Evolutionary conservation across 2,113 vertebrate genomes (phyloP).

Genomic region (Ailuropoda melanoleuca): DNA sequence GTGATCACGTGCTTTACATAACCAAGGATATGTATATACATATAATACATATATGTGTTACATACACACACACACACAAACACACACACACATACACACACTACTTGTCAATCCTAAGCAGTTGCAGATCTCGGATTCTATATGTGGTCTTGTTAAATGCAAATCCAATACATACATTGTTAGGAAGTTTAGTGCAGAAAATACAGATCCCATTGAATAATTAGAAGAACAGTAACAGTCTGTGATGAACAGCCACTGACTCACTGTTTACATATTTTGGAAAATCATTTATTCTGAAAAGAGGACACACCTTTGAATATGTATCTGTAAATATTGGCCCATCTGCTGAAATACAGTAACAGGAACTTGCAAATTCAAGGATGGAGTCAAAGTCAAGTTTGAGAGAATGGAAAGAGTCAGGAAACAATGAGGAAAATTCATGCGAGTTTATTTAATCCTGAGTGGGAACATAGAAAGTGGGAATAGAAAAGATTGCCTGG

Average conservation of each 20-base stretch:
- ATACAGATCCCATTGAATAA: not conserved
- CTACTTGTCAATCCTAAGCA: not conserved
- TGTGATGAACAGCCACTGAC: not conserved
- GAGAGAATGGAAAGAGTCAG: not conserved
- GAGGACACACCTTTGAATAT: not conserved
- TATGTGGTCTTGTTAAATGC: not conserved
- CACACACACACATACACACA: too few species aligned
- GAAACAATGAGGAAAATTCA: not conserved
- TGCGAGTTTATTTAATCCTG: not conserved
- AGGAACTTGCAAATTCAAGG: not conserved
- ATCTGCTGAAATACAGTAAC: not conserved
- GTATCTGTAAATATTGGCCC: not conserved
- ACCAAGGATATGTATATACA: too few species aligned
- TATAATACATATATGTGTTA: not conserved
- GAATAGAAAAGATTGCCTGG: not conserved
- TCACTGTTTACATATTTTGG: not conserved
- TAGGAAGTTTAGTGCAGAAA: not conserved
- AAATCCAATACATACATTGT: not conserved
- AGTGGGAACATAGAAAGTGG: not conserved
- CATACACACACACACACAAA: too few species aligned
- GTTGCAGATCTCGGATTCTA: not conserved
- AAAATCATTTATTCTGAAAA: not conserved
- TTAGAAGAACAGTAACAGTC: not conserved
- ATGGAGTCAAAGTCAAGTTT: not conserved
- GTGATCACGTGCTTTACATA: not conserved